Conservation (phyloP, 1,140 invertebrate species). For the Bombyx mandarina region DNA sequence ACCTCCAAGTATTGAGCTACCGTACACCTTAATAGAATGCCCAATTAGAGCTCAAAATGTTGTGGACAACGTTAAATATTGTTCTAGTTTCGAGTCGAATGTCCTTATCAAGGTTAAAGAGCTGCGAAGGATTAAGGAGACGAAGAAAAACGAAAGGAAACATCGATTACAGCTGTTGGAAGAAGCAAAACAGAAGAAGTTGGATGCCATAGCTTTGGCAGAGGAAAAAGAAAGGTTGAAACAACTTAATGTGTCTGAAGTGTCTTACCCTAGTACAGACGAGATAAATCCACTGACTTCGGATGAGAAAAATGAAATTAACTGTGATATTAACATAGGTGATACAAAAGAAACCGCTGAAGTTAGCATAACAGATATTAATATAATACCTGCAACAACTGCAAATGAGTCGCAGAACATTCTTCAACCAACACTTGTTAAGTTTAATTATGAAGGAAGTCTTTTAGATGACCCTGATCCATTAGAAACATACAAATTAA, state of each 20-base stretch:
- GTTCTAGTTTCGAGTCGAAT: constrained; percentile 80
- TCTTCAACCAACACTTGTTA: constrained; percentile 54
- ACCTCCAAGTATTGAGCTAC: constrained; percentile 79
- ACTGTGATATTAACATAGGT: constrained; percentile 44
- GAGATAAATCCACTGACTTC: constrained; percentile 68
- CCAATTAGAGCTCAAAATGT: constrained; percentile 71
- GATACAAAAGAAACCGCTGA: constrained; percentile 30
- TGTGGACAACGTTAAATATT: constrained; percentile 72
- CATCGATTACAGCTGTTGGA: constrained; percentile 72
- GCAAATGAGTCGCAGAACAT: constrained; percentile 48
- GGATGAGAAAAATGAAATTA: constrained; percentile 60
- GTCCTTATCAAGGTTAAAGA: constrained; percentile 79
- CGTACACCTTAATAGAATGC: constrained; percentile 76
- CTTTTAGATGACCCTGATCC: constrained; percentile 65
- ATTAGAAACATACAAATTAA: constrained; percentile 49
- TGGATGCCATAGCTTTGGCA: constrained; percentile 52
- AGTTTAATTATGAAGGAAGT: constrained; percentile 42
- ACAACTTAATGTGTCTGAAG: constrained; percentile 71
- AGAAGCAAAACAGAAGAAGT: constrained; percentile 66
- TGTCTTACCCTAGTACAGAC: constrained; percentile 71
- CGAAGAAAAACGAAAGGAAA: constrained; percentile 72
- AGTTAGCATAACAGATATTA: constrained; percentile 21
- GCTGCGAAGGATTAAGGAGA: constrained; percentile 75
- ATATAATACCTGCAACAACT: constrained; percentile 21
- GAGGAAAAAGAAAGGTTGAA: constrained; percentile 71